These are phyloP conservation scores for Eira barbara DNA, from an alignment of 2,113 vertebrate species.

Conservation along the genomic window DNA sequence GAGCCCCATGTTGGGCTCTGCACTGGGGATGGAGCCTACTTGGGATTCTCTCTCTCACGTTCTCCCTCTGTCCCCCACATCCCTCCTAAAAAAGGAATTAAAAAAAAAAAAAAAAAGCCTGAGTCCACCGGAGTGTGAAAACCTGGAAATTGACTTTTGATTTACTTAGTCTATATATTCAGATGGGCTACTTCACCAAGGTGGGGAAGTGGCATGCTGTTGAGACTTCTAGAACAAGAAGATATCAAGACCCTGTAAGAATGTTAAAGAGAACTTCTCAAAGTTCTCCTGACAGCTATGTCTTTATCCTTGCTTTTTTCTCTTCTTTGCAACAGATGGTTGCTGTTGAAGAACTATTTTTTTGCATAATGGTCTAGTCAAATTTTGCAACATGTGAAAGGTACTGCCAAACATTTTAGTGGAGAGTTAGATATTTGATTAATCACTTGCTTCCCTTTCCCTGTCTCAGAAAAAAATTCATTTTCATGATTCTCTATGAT, in stretches of 20 bases:
- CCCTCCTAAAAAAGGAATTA: not conserved
- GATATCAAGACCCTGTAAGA: not conserved
- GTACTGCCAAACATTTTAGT: not conserved
- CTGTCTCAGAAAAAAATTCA: not conserved
- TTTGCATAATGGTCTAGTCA: not conserved
- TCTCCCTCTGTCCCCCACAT: not conserved
- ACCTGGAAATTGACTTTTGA: not conserved
- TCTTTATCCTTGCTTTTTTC: not conserved
- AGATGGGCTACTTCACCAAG: fast-evolving
- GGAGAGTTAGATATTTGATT: not conserved
- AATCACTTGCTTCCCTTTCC: not conserved
- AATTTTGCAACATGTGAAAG: not conserved
- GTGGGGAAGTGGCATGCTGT: not conserved
- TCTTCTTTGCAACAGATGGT: not conserved
- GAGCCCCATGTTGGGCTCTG: not conserved
- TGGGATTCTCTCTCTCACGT: not conserved
- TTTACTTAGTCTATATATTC: not conserved
- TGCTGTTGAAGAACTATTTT: not conserved
- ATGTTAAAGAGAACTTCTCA: not conserved
- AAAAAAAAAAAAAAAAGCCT: not conserved
- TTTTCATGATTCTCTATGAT: not conserved
- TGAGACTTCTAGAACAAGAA: not conserved
- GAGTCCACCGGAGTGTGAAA: not conserved
- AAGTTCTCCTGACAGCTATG: not conserved
- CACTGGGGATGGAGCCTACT: not conserved